Conservation (phyloP, 2,797 vertebrate species). For the Semotilus atromaculatus region DNA sequence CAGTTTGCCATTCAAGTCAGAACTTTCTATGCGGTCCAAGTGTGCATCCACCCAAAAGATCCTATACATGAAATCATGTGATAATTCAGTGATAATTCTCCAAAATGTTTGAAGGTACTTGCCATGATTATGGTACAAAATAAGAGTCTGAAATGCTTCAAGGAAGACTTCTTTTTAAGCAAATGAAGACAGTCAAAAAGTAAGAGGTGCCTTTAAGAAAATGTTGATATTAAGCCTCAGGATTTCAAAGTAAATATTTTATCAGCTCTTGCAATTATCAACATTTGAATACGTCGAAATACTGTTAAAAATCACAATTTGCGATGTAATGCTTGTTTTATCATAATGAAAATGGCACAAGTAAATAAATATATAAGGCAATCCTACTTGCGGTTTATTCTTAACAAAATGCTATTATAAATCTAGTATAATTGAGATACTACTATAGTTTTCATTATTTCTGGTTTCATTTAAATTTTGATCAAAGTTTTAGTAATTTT, state of each 20-base stretch:
- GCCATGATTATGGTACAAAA: background rate
- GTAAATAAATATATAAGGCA: background rate
- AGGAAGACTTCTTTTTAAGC: background rate
- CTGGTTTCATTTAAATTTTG: too few relatives aligned
- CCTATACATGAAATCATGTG: conserved; percentile 72
- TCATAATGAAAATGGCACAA: background rate
- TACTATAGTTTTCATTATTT: background rate
- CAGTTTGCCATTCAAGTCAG: conserved; percentile 93
- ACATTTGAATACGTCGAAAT: background rate
- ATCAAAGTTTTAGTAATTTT: background rate
- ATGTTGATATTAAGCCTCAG: background rate
- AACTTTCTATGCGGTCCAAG: conserved; percentile 95
- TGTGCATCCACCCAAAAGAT: conserved; percentile 99
- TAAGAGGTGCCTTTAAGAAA: background rate
- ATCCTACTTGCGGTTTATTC: too few relatives aligned
- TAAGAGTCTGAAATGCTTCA: background rate
- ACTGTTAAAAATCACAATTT: too few relatives aligned
- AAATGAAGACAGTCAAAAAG: background rate
- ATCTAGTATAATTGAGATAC: background rate
- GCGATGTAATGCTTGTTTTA: too few relatives aligned
- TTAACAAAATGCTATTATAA: background rate
- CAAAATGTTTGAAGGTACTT: conserved; percentile 26
- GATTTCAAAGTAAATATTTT: background rate
- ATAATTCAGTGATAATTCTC: background rate
- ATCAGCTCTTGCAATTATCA: background rate